Evolutionary conservation across 2,113 vertebrate species (phyloP), one percentile per base, ranked within the genome.

Genomic region (Bothrops jararaca): DNA sequence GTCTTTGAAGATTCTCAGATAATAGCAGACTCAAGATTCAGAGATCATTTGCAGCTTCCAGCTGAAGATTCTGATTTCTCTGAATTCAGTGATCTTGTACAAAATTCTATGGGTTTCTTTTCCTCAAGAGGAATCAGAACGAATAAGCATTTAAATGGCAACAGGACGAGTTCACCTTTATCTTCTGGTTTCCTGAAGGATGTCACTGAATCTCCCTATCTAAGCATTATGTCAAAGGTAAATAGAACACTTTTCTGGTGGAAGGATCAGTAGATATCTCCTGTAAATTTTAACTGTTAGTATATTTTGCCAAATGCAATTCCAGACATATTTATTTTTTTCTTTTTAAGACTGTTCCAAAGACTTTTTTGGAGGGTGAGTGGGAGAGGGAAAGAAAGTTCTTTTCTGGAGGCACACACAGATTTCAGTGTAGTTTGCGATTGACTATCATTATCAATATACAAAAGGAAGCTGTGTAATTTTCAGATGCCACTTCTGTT

Each of bases 1-100:
- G 98, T 98, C 91, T 98, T 98, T 0, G 98, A 98, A 2, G 98
- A 99, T 85, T 98, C 97, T 15, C 97, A 96, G 86, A 45, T 96
- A 56, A 97, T 95, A 93, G 96, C 97, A 9, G 98, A 99, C 0
- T 85, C 85, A 5, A 96, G 97, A 96, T 96, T 97, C 96, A 96
- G 97, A 85, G 95, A 97, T 92, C 98, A 97, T 50, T 42, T 94
- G 95, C 97, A 96, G 24, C 94, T 95, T 0, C 95, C 97, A 0
- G 92, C 96, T 0, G 96, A 96, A 0, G 96, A 98, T n/a, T 94
- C 94, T 0, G 97, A 97, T 45, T 89, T 96, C 80, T 97, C 96
- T 0, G 95, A 96, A 92, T 95, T 96, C 2, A 97, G 95, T 91
- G 94, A 15, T 94, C 95, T 97, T 89, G 95, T 96, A 13, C 97